Evolutionary conservation across 2,888 invertebrate species (phyloP).

Genomic region (Lasioglossum oenotherae): DNA sequence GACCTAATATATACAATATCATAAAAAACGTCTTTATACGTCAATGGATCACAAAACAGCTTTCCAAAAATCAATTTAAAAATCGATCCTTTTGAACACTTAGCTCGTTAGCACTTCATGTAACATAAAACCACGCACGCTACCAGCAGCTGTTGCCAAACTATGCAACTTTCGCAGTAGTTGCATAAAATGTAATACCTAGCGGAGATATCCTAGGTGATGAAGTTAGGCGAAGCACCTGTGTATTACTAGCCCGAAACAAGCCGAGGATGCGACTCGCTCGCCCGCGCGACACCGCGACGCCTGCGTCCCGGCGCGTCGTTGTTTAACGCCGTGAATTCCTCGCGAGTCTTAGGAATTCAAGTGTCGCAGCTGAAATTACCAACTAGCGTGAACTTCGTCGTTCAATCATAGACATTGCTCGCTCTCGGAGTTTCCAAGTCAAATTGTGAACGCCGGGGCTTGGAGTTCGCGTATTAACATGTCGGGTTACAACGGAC

Average conservation of each 20-base stretch:
- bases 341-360: slow-evolving; percentile 28
- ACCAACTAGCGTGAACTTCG: slow-evolving; percentile 16
- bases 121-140: too few species aligned
- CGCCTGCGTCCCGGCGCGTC: neutral
- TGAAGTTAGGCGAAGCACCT: slow-evolving; percentile 32
- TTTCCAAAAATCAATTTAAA: too few species aligned
- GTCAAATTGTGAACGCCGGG: slow-evolving; percentile 21
- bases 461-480: slow-evolving; percentile 30
- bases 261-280: neutral
- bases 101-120: neutral
- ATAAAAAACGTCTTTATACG: too few species aligned
- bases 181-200: neutral
- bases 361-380: slow-evolving; percentile 12
- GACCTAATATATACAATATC: too few species aligned
- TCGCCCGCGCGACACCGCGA: neutral
- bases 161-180: neutral
- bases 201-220: neutral
- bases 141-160: neutral
- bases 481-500: slow-evolving; percentile 3
- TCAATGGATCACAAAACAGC: too few species aligned
- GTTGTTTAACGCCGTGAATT: slow-evolving; percentile 21
- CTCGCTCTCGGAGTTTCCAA: slow-evolving; percentile 10
- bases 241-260: slow-evolving; percentile 9
- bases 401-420: slow-evolving; percentile 1
- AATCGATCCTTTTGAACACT: neutral